phyloP scores from a whole-genome alignment of 2,797 vertebrate genomes.

The Chelidonichthys spinosus region DNA sequence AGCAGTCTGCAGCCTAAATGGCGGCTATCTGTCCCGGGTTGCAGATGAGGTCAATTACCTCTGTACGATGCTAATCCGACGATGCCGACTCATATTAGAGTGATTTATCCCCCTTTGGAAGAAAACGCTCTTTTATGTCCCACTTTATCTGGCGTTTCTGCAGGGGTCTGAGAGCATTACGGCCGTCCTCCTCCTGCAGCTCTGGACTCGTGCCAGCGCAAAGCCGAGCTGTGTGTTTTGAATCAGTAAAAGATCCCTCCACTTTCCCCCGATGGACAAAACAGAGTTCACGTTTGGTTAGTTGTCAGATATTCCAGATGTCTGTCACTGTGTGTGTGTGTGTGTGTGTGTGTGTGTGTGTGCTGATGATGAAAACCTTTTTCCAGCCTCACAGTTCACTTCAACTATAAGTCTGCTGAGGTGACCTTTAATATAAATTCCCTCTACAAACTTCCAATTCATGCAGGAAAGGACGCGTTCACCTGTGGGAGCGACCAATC shows the following conservation, averaged over 20 bases:
- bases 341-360: conserved; percentile 3
- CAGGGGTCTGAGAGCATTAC: conserved; percentile 45
- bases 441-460: conserved; percentile 37
- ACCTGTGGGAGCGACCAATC: conserved; percentile 40
- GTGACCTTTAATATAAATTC: conserved; percentile 58
- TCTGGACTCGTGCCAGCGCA: conserved; percentile 45
- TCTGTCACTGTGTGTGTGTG: conserved; percentile 6
- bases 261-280: conserved; percentile 46
- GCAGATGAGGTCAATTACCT: conserved; percentile 73
- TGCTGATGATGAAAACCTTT: conserved; percentile 53
- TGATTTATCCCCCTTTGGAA: conserved; percentile 64
- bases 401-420: conserved; percentile 14
- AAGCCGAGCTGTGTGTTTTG: conserved; percentile 51
- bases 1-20: conserved; percentile 56
- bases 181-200: conserved; percentile 31
- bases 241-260: conserved; percentile 48
- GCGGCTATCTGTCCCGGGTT: conserved; percentile 58
- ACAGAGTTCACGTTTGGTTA: conserved; percentile 43
- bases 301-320: conserved; percentile 68
- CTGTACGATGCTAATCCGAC: conserved; percentile 59
- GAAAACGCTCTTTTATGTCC: conserved; percentile 64
- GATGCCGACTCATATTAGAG: conserved; percentile 56
- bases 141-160: conserved; percentile 57
- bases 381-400: conserved; percentile 44
- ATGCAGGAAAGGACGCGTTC: conserved; percentile 27